A percentile compares a stretch with the other conserved stretches of the same genome.
These are phyloP conservation scores for Cataglyphis rosenhaueri DNA, from an alignment of 2,888 invertebrate genomes.

Conservation along the genomic window DNA sequence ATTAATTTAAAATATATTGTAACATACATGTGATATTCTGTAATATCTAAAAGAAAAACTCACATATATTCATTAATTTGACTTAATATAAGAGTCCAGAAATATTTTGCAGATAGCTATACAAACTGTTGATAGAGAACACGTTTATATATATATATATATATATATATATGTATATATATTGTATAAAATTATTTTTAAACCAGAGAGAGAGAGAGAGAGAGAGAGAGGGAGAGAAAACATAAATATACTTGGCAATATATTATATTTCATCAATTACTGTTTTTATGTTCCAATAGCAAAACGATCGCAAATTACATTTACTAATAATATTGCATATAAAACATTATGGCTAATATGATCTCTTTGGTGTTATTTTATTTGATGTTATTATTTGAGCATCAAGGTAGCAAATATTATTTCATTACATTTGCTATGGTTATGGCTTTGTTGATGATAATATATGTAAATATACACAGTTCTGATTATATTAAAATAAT, in stretches of 20 bases:
- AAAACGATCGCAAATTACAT: background rate
- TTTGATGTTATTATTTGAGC: background rate
- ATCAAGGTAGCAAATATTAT: background rate
- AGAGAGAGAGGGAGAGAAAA: background rate
- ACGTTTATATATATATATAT: background rate
- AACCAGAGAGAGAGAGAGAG: background rate
- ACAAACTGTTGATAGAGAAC: background rate
- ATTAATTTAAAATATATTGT: conserved; percentile 3
- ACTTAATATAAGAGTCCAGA: background rate
- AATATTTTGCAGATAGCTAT: background rate
- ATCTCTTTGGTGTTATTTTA: background rate
- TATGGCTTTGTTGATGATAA: background rate
- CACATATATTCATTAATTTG: background rate
- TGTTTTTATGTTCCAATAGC: background rate
- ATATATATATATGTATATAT: background rate
- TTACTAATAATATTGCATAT: background rate
- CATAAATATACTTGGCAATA: background rate
- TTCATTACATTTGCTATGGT: background rate
- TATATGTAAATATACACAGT: background rate
- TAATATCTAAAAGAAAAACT: background rate
- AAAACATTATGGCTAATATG: background rate
- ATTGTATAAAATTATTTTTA: background rate
- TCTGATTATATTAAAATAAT: background rate
- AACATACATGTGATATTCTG: background rate
- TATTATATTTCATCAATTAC: background rate